Evolutionary conservation across 1,140 invertebrate genomes (phyloP).

Genomic region (Solen grandis): DNA sequence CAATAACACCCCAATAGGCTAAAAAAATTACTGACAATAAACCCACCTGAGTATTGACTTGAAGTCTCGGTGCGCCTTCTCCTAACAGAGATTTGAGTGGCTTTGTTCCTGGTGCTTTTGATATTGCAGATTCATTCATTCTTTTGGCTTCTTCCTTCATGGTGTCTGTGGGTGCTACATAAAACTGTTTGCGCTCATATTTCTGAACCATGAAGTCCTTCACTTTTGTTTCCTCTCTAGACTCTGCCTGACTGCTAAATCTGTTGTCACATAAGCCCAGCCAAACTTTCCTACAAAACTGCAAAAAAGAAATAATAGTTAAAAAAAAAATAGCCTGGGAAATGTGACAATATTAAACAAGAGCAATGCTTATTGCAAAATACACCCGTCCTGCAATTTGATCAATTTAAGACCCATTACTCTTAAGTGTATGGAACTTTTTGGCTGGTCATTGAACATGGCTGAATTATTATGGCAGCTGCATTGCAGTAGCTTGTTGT

Average conservation of each 20-base stretch:
- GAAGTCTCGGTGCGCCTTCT: conserved; percentile 68
- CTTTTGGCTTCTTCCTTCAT: conserved; percentile 77
- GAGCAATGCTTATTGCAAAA: too few species aligned
- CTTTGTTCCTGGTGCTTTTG: conserved; percentile 66
- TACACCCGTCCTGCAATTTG: too few species aligned
- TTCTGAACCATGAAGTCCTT: conserved; percentile 96
- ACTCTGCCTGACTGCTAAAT: conserved; percentile 80
- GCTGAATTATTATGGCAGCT: background rate
- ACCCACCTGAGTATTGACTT: conserved; percentile 69
- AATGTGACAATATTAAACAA: background rate
- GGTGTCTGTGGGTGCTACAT: conserved; percentile 78
- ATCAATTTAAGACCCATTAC: background rate
- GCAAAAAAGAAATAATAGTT: conserved; percentile 66
- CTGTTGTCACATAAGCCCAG: conserved; percentile 89
- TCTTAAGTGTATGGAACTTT: background rate
- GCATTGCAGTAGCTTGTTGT: too few species aligned
- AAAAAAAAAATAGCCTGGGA: too few species aligned
- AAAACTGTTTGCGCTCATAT: conserved; percentile 93
- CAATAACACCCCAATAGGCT: too few species aligned
- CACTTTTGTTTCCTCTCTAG: conserved; percentile 93
- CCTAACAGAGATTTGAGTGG: conserved; percentile 75
- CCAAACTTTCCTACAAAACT: conserved; percentile 94
- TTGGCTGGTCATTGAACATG: background rate
- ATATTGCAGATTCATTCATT: conserved; percentile 72
- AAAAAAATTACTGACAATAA: too few species aligned